A percentile compares a stretch with the other conserved stretches of the same genome.
These are phyloP conservation scores for Caenorhabditis tropicalis DNA, from an alignment of 1,140 invertebrate genomes.

Conservation along the genomic window DNA sequence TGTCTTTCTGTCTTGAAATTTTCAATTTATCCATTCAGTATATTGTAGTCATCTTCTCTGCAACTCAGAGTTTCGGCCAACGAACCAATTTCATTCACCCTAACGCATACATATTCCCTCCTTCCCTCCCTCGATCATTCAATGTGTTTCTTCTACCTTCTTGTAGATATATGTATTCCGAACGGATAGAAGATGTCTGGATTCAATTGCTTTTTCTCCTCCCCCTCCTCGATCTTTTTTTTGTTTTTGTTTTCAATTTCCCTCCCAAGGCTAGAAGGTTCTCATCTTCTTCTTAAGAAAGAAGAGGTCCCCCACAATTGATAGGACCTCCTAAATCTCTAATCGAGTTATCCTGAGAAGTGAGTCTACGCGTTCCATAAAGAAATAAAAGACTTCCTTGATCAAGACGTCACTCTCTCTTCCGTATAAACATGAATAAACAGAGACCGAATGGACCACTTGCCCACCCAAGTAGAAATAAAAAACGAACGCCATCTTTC, in stretches of 20 bases:
- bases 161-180: not conserved
- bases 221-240: not conserved
- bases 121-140: no score
- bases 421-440: no score
- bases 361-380: not conserved
- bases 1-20: no score
- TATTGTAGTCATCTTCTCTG: no score
- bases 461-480: constrained; percentile 4
- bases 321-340: not conserved
- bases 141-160: no score
- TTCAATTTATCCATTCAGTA: no score
- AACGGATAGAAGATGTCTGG: not conserved
- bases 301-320: not conserved
- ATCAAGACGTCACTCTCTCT: not conserved
- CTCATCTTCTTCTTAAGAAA: not conserved
- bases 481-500: not conserved
- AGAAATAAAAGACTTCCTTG: not conserved
- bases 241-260: constrained; percentile 7
- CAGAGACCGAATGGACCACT: no score
- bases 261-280: not conserved
- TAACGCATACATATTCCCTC: no score
- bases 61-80: no score
- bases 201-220: not conserved
- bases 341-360: not conserved
- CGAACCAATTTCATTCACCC: no score